phyloP scores from a whole-genome alignment of 2,888 invertebrate genomes.

The Muschampia plurimacula region DNA sequence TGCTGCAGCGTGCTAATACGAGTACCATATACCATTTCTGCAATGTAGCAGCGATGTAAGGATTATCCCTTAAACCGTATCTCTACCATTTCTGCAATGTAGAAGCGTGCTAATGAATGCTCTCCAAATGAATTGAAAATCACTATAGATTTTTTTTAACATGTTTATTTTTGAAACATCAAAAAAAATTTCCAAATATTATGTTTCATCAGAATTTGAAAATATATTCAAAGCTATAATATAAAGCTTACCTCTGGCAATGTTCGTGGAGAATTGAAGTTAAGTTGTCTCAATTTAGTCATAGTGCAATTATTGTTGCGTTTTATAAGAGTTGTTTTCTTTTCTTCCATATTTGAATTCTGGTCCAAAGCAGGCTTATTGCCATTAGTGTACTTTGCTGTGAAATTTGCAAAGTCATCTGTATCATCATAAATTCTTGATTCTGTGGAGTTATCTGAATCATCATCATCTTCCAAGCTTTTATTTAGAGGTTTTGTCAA shows the following conservation, averaged over 20 bases:
- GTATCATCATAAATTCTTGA: constrained; percentile 39
- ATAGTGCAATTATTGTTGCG: constrained; percentile 58
- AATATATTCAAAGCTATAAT: too few relatives aligned
- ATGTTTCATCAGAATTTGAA: too few relatives aligned
- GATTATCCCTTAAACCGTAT: too few relatives aligned
- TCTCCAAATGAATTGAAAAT: too few relatives aligned
- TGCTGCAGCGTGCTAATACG: too few relatives aligned
- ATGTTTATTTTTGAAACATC: too few relatives aligned
- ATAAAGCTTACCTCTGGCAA: constrained; percentile 65
- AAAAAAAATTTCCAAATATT: too few relatives aligned
- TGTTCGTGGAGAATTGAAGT: constrained; percentile 68
- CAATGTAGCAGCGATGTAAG: too few relatives aligned
- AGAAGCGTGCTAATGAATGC: too few relatives aligned
- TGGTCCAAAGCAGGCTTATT: neutral
- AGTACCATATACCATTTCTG: too few relatives aligned
- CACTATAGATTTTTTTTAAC: too few relatives aligned
- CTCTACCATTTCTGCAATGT: too few relatives aligned
- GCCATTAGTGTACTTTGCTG: constrained; percentile 9
- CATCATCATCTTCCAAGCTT: constrained; percentile 32
- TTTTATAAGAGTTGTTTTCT: constrained; percentile 39
- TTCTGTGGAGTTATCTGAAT: constrained; percentile 42
- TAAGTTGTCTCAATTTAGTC: constrained; percentile 61
- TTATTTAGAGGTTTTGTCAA: constrained; percentile 25
- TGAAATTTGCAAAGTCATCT: constrained; percentile 51
- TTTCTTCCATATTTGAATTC: neutral